Evolutionary conservation across 2,113 vertebrate species (phyloP).

Genomic region (Gambusia holbrooki): DNA sequence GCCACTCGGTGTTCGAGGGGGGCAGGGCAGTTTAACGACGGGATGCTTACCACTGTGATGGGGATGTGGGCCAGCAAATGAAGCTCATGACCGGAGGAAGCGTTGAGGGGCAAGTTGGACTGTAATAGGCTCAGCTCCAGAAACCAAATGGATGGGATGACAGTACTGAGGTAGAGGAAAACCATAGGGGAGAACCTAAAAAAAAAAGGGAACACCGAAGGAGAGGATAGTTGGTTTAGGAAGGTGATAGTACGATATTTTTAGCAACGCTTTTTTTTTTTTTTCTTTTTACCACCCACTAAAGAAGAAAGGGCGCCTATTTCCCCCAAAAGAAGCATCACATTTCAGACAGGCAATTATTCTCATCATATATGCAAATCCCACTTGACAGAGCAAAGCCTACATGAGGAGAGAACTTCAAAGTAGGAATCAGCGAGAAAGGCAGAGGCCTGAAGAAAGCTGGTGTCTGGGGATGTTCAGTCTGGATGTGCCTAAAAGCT

Average conservation of each 20-base stretch:
- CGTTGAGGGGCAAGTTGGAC: conserved; percentile 69
- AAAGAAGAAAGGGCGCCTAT: conserved; percentile 44
- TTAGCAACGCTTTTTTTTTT: conserved; percentile 40
- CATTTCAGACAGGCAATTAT: conserved; percentile 77
- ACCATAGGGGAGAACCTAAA: conserved; percentile 81
- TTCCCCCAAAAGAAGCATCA: conserved; percentile 45
- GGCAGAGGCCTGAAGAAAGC: conserved; percentile 63
- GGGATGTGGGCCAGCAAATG: conserved; percentile 68
- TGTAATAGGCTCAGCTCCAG: conserved; percentile 79
- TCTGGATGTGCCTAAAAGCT: conserved; percentile 21
- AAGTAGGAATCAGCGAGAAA: conserved; percentile 68
- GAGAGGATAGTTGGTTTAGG: conserved; percentile 5
- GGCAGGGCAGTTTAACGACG: conserved; percentile 18
- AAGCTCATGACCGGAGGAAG: conserved; percentile 58
- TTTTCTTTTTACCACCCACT: conserved; percentile 22
- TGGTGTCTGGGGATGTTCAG: conserved; percentile 39
- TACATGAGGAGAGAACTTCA: conserved; percentile 75
- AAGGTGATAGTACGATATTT: conserved; percentile 41
- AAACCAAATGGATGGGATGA: conserved; percentile 81
- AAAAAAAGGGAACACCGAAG: conserved; percentile 43
- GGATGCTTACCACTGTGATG: conserved; percentile 67
- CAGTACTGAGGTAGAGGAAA: conserved; percentile 80
- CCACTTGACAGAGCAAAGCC: conserved; percentile 76
- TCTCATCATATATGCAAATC: conserved; percentile 83
- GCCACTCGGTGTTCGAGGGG: conserved; percentile 15